Evolutionary conservation across 2,888 invertebrate species (phyloP), one percentile per base, ranked within the genome.

Genomic region (Spisula solida): DNA sequence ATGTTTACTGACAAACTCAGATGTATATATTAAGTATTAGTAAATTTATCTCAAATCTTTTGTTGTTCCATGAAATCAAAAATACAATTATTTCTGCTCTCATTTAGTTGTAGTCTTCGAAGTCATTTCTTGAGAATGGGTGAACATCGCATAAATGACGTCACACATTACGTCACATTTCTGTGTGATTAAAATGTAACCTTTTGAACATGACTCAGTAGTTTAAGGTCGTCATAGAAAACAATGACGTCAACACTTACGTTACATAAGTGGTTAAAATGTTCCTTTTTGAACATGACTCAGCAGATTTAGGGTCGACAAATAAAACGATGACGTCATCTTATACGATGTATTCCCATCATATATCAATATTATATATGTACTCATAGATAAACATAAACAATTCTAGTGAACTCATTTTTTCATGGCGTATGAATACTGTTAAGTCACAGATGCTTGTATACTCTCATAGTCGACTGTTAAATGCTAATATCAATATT

Each of bases 31-130:
- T 55, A 82, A 84, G 55, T 82, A 31, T 84, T 84, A 84, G 84
- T 84, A 84, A 75, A 48, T 51, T 84, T 78, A 84, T 83, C 70
- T 75, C 51, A 75, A 78, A 48, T 25, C 48, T 75, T 20, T 48
- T 66, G 41, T 55, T 84, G 84, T 84, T 84, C 84, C 84, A 84
- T 84, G 84, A 75, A 84, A 84, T 84, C 84, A 84, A 84, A 84
- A 84, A 31, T 48, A 47, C 48, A 80, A 48, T 80, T 75, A 18
- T 75, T 75, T 34, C 34, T 75, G 29, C 75, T 34, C 31, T 75
- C 75, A 75, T 75, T 80, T 80, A 80, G 47, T 80, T 80, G 80
- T 48, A 80, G 51, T 20, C n/a, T 47, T 47, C 34, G 25, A 12
- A 80, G 25, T 20, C 80, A 51, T 48, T 47, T 80, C n/a, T 34